phyloP scores from a whole-genome alignment of 2,113 vertebrate genomes.

The Rhombomys opimus region DNA sequence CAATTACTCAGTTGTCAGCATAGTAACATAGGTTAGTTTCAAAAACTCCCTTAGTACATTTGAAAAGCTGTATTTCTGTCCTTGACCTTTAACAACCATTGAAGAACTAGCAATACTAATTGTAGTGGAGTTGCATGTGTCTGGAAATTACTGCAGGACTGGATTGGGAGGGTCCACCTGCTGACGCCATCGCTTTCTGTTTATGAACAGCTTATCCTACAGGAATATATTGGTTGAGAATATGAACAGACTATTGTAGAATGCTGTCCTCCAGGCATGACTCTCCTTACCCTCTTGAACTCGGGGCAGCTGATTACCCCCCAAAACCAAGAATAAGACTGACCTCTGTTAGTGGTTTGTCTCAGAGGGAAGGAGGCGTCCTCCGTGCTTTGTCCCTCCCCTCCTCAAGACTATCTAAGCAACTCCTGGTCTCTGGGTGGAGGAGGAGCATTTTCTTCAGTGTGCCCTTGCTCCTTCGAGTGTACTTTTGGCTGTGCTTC shows the following conservation, averaged over 20 bases:
- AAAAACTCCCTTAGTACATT: neutral
- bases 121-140: neutral
- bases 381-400: neutral
- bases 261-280: neutral
- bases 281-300: neutral
- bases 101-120: neutral
- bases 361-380: too few relatives aligned
- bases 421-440: neutral
- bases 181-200: neutral
- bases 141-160: neutral
- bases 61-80: neutral
- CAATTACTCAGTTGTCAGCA: neutral
- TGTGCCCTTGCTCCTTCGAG: neutral
- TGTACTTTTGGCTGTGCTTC: neutral
- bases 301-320: neutral
- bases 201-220: neutral
- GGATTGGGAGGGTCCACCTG: neutral
- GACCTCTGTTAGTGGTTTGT: neutral
- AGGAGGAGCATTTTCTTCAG: neutral
- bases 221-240: neutral
- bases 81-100: constrained; percentile 37
- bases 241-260: neutral
- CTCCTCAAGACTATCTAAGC: neutral
- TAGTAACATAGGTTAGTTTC: neutral
- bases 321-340: neutral